These are phyloP conservation scores for Chrysochloris asiatica DNA, from an alignment of 2,113 vertebrate genomes.

Conservation along the genomic window DNA sequence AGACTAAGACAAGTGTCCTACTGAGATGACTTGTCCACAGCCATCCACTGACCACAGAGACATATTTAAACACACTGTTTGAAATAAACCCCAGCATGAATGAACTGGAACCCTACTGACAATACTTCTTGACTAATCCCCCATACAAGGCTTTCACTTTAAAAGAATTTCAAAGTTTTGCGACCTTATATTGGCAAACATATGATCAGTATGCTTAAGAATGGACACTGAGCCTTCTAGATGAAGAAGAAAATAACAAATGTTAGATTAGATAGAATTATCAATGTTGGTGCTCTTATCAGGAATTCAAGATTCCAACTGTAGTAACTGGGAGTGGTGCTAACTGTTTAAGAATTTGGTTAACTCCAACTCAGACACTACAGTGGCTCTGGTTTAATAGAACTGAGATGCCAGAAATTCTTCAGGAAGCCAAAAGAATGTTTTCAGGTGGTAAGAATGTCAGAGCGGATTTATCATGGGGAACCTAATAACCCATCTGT, in stretches of 20 bases:
- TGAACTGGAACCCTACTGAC: too few relatives aligned
- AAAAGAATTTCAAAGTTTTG: background rate
- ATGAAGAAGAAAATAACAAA: background rate
- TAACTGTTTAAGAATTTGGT: background rate
- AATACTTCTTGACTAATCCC: too few relatives aligned
- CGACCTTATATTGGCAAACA: background rate
- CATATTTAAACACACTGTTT: too few relatives aligned
- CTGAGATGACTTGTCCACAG: too few relatives aligned
- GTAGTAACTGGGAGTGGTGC: background rate
- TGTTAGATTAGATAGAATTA: too few relatives aligned
- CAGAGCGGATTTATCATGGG: background rate
- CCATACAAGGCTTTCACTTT: background rate
- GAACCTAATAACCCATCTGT: background rate
- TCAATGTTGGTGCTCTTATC: accelerated
- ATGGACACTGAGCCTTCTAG: background rate
- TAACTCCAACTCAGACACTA: background rate
- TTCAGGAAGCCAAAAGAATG: background rate
- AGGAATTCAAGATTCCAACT: background rate
- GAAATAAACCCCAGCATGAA: too few relatives aligned
- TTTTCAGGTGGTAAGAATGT: background rate
- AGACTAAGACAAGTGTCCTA: too few relatives aligned
- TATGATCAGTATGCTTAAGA: background rate
- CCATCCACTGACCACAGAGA: too few relatives aligned
- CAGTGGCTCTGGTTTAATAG: background rate
- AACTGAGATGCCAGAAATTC: background rate